A percentile compares a stretch with the other conserved stretches of the same genome.
phyloP scores from a whole-genome alignment of 2,113 vertebrate species.

The Boleophthalmus pectinirostris region DNA sequence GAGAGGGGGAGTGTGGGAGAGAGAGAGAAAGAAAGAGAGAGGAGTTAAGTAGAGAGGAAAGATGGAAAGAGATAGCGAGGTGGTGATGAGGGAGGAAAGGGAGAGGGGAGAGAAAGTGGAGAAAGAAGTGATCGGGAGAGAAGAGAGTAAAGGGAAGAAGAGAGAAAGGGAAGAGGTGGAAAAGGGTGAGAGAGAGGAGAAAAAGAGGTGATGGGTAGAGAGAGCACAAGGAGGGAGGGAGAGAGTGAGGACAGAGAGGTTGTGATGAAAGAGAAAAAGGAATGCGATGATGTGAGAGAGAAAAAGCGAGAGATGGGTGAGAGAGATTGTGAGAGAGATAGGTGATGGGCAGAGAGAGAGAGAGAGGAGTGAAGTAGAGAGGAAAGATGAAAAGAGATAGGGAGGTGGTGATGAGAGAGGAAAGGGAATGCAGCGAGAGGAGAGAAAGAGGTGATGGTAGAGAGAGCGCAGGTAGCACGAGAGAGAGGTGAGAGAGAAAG shows the following conservation, averaged over 20 bases:
- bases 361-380: background rate
- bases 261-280: too few species aligned
- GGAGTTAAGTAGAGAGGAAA: background rate
- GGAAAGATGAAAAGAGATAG: slow-evolving; percentile 11
- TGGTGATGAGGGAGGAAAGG: background rate
- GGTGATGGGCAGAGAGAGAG: slow-evolving; percentile 32
- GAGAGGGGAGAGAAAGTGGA: background rate
- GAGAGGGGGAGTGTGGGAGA: too few species aligned
- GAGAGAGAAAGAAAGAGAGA: slow-evolving; percentile 36
- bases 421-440: too few species aligned
- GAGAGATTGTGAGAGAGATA: slow-evolving; percentile 21
- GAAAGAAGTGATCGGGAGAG: too few species aligned
- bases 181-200: background rate
- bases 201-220: background rate
- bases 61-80: background rate
- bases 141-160: too few species aligned
- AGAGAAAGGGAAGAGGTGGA: slow-evolving; percentile 18
- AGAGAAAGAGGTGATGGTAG: background rate
- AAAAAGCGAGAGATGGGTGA: too few species aligned
- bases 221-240: too few species aligned
- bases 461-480: too few species aligned
- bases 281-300: too few species aligned
- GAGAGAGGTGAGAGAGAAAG: too few species aligned
- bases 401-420: background rate
- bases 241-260: background rate